Evolutionary conservation across 2,888 invertebrate species (phyloP), one percentile per base, ranked within the genome.

Genomic region (Zootermopsis nevadensis): DNA sequence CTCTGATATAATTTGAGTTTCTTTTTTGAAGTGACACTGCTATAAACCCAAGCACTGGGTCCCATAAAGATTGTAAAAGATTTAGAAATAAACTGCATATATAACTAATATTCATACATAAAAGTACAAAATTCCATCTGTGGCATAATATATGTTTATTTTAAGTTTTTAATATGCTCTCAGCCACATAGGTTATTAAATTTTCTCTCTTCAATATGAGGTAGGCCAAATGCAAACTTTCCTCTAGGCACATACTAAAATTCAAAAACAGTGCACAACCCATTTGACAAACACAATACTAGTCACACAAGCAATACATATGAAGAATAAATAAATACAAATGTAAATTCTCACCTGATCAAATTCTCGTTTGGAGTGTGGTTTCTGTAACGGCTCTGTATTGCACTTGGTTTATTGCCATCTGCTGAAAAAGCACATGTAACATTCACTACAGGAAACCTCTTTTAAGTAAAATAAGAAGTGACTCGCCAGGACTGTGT

Each of bases 341-440:
- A 31, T 60, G 55, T 84, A 12, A 77, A 67, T 84, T 89, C 90
- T 89, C 88, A 93, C 93, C 93, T 95, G 89, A 95, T 93, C 77
- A 95, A 90, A 88, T 93, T 93, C 87, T 95, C 95, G 89, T 95
- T 95, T 84, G 94, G 94, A 74, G 93, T 92, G 87, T 93, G 93
- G 85, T 93, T 91, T 82, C 92, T 89, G 86, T 91, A 91, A 86
- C 93, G 91, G 90, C 93, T 88, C 91, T 93, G 89, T 89, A 93
- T 88, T 90, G 93, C 88, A 90, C 90, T 88, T 31, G 84, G 80
- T 90, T 90, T 85, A 88, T 90, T 85, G 88, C 93, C 93, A 87
- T 93, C 93, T 12, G 90, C 91, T 35, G 38, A 38, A 48, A 82
- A 81, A 82, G 69, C 7, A 33, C 35, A 42, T 72, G 69, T 67